Evolutionary conservation across 2,888 invertebrate genomes (phyloP), one percentile per base, ranked within the genome.

Genomic region (Carcina quercana): DNA sequence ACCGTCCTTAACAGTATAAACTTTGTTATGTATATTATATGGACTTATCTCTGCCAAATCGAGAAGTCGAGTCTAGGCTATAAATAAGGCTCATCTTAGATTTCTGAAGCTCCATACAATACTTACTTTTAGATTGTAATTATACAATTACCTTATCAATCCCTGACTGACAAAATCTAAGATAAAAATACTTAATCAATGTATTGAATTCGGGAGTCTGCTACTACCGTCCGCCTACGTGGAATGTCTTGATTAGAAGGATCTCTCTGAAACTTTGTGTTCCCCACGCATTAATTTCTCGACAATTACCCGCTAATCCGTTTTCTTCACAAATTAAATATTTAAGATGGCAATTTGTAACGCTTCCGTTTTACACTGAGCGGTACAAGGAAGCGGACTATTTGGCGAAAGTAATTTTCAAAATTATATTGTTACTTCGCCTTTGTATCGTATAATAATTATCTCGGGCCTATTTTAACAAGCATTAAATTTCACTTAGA

Each of bases 31-130:
- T 73, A 68, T 69, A 67, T 66, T 65, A 71, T 61, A 51, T 59
- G 59, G 68, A 66, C 67, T 78, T 78, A 79, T 76, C 74, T 75
- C 50, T 54, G 53, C 60, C 57, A 59, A 68, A 66, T 67, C 65
- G 59, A 57, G 55, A 58, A 61, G 51, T 58, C 57, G 39, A 63
- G 68, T 66, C 62, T 73, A 73, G 69, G 69, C 68, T 72, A 79
- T 79, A 79, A 80, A 80, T 79, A 78, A 76, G 58, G 56, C 47
- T 58, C 59, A 70, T 69, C 73, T 78, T 79, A 76, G 79, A 78
- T 82, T 78, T 74, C 72, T 74, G 67, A 67, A 73, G 68, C n/a
- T n/a, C n/a, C n/a, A n/a, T n/a, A n/a, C n/a, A n/a, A n/a, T n/a
- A n/a, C n/a, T n/a, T n/a, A n/a, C n/a, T n/a, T n/a, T n/a, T n/a